Evolutionary conservation across 2,113 vertebrate genomes (phyloP), one percentile per base, ranked within the genome.

Genomic region (Microcebus griseorufus): DNA sequence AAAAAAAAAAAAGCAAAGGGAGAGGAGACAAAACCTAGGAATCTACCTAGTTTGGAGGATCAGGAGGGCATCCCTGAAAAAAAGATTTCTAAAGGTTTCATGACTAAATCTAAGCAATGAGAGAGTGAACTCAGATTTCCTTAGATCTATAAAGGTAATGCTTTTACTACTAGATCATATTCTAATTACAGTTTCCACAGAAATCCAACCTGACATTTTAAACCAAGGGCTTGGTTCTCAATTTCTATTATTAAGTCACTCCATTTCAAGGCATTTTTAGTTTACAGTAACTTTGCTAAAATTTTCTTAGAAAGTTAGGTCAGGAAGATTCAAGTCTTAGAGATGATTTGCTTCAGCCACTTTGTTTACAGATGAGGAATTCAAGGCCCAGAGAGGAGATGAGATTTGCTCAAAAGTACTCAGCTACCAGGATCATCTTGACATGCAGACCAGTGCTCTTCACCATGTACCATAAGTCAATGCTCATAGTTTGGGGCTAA

Each of bases 331-430:
- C 64, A 64, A 88, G 76, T 94, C 95, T 87, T 29, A 9, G 76
- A 94, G 51, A 97, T 88, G 88, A 96, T 93, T 97, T 91, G 64
- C 64, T 94, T 92, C 91, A 89, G 78, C 45, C 96, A 91, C 45
- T 88, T 73, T 58, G 34, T 48, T 81, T 92, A 84, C 64, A 94
- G 42, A 3, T 2, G 20, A 83, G 95, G 93, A 97, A 97, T 72
- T 25, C 64, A 97, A 96, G 0, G 9, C 90, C 62, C 55, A 87
- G 55, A 80, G 75, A 97, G 20, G 80, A 97, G 13, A 45, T 1
- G 13, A 90, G 25, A 73, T 13, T 91, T 82, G 34, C 9, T 85
- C 4, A 72, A 75, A 91, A 45, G 27, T 7, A 37, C 9, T 25
- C 22, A 75, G 17, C 2, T 34, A 25, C 11, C 51, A 69, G 39